Conservation (phyloP, 2,797 vertebrate species). For the Coendou prehensilis region DNA sequence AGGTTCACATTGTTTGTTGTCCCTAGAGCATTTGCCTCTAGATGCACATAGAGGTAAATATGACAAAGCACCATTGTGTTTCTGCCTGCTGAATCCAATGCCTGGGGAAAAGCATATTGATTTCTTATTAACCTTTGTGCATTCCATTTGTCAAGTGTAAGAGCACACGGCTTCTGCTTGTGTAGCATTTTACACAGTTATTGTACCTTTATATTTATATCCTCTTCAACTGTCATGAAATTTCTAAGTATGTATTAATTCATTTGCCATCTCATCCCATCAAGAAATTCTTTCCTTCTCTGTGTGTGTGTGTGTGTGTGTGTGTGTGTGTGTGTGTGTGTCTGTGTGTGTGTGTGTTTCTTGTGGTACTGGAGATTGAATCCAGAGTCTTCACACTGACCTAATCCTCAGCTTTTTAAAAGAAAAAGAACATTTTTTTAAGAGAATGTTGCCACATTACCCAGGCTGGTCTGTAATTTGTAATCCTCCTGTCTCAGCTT, state of each 20-base stretch:
- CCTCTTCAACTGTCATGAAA: not conserved
- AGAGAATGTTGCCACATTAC: not conserved
- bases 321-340: not conserved
- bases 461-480: not conserved
- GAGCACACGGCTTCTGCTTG: not conserved
- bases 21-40: constrained; percentile 24
- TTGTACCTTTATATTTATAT: not conserved
- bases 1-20: constrained; percentile 10
- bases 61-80: constrained; percentile 42
- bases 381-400: not conserved
- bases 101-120: constrained; percentile 51
- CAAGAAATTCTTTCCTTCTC: not conserved
- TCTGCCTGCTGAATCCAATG: constrained; percentile 56
- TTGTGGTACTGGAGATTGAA: not conserved
- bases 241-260: not conserved
- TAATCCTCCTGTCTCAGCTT: not conserved
- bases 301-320: no score
- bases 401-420: not conserved
- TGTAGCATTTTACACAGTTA: not conserved
- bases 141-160: constrained; percentile 36
- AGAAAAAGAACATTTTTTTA: not conserved
- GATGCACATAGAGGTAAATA: constrained; percentile 58
- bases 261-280: not conserved
- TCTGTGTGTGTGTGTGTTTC: not conserved
- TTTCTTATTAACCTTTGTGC: constrained; percentile 74